Evolutionary conservation across 1,140 invertebrate genomes (phyloP), one percentile per base, ranked within the genome.

Genomic region (Fopius arisanus): DNA sequence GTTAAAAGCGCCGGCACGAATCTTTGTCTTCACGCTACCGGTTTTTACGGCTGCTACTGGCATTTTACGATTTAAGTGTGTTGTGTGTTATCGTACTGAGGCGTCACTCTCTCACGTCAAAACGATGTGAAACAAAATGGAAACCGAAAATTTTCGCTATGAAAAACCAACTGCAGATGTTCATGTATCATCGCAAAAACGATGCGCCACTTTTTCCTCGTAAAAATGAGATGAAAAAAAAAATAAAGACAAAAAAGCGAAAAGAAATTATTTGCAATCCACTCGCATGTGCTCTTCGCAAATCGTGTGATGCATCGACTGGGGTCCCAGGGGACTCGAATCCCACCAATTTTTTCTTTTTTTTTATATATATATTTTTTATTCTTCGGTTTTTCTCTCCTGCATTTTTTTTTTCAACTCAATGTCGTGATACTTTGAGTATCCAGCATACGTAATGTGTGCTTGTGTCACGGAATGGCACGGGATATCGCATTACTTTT

Each of bases 21-120:
- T 59, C 54, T 59, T 59, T 59, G 54, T 59, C 54, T 59, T 59
- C 54, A 59, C 54, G 54, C 54, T 59, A 59, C 54, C 54, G 54
- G 54, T 59, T 59, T 48, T 59, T 59, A 59, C 54, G 54, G 19
- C 21, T 59, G 23, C 19, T 14, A 23, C 19, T 59, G 54, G 43
- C 54, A 59, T 59, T 59, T 59, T 59, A 59, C 23, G 54, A 59
- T 1, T 14, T 14, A 59, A 59, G 54, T 28, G 23, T 59, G 54
- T 23, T 28, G 6, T 19, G n/a, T 28, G 19, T 59, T 59, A 59
- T 59, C 54, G 7, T 59, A 26, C 54, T 21, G 23, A 59, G 7
- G 16, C 54, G 19, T 59, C 54, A 59, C 54, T 59, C 54, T 59
- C 21, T 59, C 54, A 19, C 19, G 19, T 59, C 54, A 48, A 19